Evolutionary conservation across 2,113 vertebrate genomes (phyloP).

Genomic region (Phocoena phocoena): DNA sequence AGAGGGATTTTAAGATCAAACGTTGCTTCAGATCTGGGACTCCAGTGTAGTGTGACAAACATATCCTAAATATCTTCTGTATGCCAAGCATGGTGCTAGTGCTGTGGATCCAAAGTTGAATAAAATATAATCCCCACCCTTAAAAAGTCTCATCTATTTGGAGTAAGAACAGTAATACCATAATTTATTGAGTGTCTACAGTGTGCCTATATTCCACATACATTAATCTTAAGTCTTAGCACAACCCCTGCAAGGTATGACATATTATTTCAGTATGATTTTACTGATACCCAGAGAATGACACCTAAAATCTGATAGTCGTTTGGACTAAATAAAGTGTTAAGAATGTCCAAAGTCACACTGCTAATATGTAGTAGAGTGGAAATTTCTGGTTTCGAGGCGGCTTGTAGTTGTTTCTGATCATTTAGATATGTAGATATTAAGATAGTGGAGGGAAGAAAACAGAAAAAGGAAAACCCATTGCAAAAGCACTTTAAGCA

Average conservation of each 20-base stretch:
- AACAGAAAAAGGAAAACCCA: background rate
- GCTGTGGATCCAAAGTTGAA: background rate
- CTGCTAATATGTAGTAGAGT: background rate
- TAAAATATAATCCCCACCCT: background rate
- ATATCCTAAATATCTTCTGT: background rate
- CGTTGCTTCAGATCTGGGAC: background rate
- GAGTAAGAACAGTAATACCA: background rate
- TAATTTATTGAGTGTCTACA: background rate
- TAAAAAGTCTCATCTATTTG: background rate
- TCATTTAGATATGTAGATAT: background rate
- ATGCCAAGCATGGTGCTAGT: background rate
- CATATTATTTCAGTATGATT: background rate
- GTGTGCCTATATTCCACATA: background rate
- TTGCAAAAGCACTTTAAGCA: background rate
- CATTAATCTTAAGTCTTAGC: background rate
- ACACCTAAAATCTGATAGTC: background rate
- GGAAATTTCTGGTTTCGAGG: background rate
- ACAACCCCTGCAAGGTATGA: background rate
- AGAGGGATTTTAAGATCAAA: background rate
- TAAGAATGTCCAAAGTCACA: background rate
- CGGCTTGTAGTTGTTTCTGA: background rate
- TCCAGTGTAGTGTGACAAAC: background rate
- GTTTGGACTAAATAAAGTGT: background rate
- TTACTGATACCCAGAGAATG: background rate
- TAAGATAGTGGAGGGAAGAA: background rate